Conservation (phyloP, 2,113 vertebrate species). For the Lamprologus callipterus region DNA sequence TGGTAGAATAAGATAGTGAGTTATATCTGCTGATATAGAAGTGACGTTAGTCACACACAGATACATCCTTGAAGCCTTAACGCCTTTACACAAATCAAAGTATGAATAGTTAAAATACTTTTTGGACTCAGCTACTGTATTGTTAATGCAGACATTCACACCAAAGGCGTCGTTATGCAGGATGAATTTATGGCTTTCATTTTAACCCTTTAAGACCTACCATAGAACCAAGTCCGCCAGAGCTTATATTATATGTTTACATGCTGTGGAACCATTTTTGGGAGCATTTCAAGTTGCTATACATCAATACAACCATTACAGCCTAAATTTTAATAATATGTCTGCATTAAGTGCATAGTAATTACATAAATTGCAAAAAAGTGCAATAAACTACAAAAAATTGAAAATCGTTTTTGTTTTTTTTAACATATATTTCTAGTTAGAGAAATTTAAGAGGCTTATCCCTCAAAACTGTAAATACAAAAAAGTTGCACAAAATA, state of each 20-base stretch:
- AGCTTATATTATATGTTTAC: fast-evolving
- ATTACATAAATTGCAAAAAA: no score
- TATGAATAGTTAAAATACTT: background rate
- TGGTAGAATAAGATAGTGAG: background rate
- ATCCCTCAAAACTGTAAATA: no score
- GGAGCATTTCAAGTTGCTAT: no score
- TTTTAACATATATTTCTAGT: no score
- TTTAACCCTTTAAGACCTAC: background rate
- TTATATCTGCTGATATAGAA: background rate
- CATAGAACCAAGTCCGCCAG: no score
- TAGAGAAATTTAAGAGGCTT: no score
- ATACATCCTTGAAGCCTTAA: background rate
- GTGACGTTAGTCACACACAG: background rate
- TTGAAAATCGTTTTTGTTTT: fast-evolving
- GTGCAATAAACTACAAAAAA: no score
- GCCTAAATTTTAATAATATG: fast-evolving
- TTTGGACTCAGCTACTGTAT: background rate
- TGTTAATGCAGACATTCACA: background rate
- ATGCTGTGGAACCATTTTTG: fast-evolving
- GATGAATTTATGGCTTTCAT: background rate
- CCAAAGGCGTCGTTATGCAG: fast-evolving
- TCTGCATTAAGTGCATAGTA: fast-evolving
- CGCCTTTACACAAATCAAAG: background rate
- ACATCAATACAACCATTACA: no score
- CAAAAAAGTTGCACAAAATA: no score